phyloP scores from a whole-genome alignment of 2,797 vertebrate species.

The Cossypha niveicapilla region DNA sequence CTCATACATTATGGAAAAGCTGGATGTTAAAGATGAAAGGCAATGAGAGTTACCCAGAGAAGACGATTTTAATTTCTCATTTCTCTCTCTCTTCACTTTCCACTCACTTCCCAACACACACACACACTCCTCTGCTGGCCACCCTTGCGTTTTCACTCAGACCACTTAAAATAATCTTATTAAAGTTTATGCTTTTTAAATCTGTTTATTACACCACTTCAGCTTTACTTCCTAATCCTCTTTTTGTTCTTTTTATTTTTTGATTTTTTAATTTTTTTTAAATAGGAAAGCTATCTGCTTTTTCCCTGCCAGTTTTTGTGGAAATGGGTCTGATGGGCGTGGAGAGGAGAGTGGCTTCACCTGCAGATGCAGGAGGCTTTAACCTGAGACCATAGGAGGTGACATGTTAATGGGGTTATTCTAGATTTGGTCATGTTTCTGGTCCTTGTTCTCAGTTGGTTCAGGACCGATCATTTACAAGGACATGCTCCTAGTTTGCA shows the following conservation, averaged over 20 bases:
- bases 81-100: neutral
- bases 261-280: neutral
- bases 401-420: no score
- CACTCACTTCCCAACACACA: neutral
- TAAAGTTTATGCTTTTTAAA: neutral
- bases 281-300: neutral
- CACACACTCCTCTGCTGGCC: neutral
- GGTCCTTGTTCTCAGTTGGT: no score
- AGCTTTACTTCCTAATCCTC: slow-evolving; percentile 10
- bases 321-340: no score
- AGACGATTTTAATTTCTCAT: neutral
- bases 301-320: neutral
- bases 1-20: slow-evolving; percentile 10
- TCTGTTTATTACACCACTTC: neutral
- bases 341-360: no score
- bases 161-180: neutral
- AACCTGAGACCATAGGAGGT: no score
- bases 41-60: neutral
- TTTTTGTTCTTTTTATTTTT: neutral
- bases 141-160: neutral
- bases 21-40: slow-evolving; percentile 6
- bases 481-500: no score
- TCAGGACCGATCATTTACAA: no score
- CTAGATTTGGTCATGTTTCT: no score
- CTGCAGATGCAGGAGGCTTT: no score